Base-by-base conservation (phyloP, 2,113 vertebrate species). In the Chlorodrepanis virens region DNA sequence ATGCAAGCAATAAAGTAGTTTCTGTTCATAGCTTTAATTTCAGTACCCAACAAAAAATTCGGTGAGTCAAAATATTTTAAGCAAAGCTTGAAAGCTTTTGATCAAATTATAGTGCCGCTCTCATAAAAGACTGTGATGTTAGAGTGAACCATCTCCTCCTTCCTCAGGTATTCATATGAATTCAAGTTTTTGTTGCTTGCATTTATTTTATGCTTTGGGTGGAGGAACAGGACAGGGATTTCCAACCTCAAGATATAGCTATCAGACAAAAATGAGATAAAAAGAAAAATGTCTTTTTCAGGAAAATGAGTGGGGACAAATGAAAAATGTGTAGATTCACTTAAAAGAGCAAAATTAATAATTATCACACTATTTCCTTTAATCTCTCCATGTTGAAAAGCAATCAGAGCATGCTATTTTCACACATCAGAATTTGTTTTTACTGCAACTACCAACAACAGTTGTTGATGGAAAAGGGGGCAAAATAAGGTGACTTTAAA, bases 361-460 rank as follows among this genome's bases (percentile, higher is more conserved):
- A 97, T 94, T 89, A 95, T 97, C 95, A 95, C 91, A 80, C 81
- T 69, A 69, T 56, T 89, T 83, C 71, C 93, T 97, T 96, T 95
- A 96, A 96, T 97, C 90, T 96, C 71, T 72, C 86, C 45, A 29
- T 91, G 94, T 84, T 96, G 88, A 96, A 95, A 95, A 92, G 91
- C 88, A 97, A 97, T 97, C 54, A 92, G 90, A 96, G 86, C 83
- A 60, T 93, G 93, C 95, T 97, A 88, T 97, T 97, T 97, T 97
- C 96, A 97, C 94, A 96, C 94, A 94, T 97, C 69, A 93, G 86
- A 95, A 91, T 96, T 91, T 93, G 86, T 93, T 97, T 97, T 94
- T 93, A 88, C 54, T 96, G 70, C 88, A 92, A 52, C 88, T 93
- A 95, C 90, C 78, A 95, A 92, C 83, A 96, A 88, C 91, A 94